Evolutionary conservation across 2,888 invertebrate genomes (phyloP).

Genomic region (Myathropa florea): DNA sequence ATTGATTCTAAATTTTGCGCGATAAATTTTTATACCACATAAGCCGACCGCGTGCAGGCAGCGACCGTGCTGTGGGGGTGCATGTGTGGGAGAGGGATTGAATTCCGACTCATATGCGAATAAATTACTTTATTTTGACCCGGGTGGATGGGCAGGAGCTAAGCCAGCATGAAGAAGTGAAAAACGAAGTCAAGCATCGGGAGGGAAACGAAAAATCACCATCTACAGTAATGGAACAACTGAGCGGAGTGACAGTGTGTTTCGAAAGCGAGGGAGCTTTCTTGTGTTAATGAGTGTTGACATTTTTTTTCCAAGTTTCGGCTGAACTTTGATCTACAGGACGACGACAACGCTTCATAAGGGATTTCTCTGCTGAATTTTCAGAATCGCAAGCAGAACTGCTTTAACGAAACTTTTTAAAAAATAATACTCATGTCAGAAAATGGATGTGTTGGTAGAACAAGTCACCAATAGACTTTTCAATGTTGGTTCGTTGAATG

Average conservation of each 20-base stretch:
- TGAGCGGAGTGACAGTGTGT: not conserved
- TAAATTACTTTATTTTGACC: conserved; percentile 60
- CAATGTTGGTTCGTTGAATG: no score
- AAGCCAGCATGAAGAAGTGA: not conserved
- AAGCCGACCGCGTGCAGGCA: conserved; percentile 9
- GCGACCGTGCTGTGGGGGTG: not conserved
- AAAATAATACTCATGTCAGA: no score
- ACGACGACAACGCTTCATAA: no score
- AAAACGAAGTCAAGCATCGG: not conserved
- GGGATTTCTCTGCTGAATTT: no score
- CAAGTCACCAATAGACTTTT: no score
- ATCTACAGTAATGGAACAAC: not conserved
- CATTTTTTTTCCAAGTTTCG: no score
- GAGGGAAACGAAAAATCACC: not conserved
- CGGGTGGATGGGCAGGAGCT: conserved; percentile 13
- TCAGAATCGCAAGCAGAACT: no score
- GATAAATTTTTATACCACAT: conserved; percentile 60
- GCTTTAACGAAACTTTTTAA: no score
- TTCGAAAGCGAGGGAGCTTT: not conserved
- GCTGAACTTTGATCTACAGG: no score
- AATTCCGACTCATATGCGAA: conserved; percentile 63
- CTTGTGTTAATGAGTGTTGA: no score
- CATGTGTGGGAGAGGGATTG: conserved; percentile 49
- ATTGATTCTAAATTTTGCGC: conserved; percentile 65
- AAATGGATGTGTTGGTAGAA: no score